Percentiles rank a stretch among this genome's conserved stretches.
Evolutionary conservation across 2,113 vertebrate species (phyloP).

Genomic region (Pygoscelis antarcticus): DNA sequence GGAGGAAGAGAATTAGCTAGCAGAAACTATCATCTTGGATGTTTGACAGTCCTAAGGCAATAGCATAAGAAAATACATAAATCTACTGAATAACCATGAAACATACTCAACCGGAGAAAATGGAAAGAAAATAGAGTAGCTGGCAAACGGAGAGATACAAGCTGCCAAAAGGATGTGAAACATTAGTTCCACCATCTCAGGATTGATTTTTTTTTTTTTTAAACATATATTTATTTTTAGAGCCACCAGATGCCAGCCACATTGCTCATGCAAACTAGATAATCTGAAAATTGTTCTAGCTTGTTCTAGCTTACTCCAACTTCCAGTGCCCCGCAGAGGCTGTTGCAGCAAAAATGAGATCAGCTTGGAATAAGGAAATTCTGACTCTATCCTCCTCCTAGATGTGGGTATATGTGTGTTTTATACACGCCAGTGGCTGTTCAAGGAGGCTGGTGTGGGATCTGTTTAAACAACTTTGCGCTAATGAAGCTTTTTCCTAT

Average conservation of each 20-base stretch:
- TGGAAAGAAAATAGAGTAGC: not conserved
- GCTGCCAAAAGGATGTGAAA: constrained; percentile 28
- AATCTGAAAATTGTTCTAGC: constrained; percentile 13
- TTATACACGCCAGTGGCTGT: not conserved
- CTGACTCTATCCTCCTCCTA: not conserved
- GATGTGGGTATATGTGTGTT: not conserved
- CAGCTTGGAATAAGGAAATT: not conserved
- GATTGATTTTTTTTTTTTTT: not conserved
- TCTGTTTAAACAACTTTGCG: not conserved
- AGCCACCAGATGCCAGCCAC: not conserved
- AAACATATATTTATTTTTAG: not conserved
- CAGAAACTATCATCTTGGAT: not conserved
- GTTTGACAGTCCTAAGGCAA: constrained; percentile 9
- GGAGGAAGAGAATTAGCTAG: constrained; percentile 12
- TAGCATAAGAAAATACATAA: not conserved
- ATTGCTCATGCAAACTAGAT: not conserved
- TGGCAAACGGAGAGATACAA: constrained; percentile 16
- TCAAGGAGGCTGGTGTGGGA: not conserved
- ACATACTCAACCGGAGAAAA: not conserved
- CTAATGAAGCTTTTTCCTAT: not conserved
- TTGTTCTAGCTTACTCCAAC: not conserved
- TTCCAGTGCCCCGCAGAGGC: not conserved
- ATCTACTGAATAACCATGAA: constrained; percentile 11
- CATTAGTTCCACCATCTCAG: constrained; percentile 18
- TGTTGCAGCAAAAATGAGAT: not conserved